These are phyloP conservation scores for Alauda arvensis DNA, from an alignment of 2,797 vertebrate species.

Conservation along the genomic window DNA sequence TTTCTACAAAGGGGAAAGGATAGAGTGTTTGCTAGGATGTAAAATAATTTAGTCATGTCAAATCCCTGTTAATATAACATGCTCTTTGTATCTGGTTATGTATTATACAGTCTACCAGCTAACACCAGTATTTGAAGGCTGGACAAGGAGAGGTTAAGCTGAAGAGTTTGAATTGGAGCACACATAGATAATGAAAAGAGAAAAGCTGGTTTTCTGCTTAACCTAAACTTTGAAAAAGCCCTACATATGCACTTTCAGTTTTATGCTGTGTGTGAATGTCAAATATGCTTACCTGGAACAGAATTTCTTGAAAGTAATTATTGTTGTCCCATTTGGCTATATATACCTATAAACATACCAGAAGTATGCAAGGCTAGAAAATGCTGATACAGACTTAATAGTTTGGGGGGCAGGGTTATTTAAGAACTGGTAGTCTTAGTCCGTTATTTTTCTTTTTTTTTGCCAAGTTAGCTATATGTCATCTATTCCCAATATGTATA, in stretches of 20 bases:
- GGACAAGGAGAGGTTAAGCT: not conserved
- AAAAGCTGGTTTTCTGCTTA: constrained; percentile 42
- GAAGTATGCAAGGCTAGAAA: not conserved
- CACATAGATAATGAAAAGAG: not conserved
- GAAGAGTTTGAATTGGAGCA: not conserved
- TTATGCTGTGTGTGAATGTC: constrained; percentile 19
- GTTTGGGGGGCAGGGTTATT: not conserved
- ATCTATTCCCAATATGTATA: not conserved
- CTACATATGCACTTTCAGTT: constrained; percentile 7
- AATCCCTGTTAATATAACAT: not conserved
- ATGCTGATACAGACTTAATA: not conserved
- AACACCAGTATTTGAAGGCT: not conserved
- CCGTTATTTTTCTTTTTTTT: not conserved
- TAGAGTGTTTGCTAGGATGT: not conserved
- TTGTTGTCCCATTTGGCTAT: not conserved
- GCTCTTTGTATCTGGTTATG: not conserved
- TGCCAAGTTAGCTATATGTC: not conserved
- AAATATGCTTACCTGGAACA: constrained; percentile 45
- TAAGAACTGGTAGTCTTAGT: not conserved
- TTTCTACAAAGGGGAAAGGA: not conserved
- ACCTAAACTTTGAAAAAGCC: constrained; percentile 9
- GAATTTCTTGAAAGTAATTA: constrained; percentile 38
- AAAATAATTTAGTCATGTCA: not conserved
- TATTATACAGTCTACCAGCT: not conserved
- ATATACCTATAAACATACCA: not conserved